Percentiles rank a stretch among this genome's conserved stretches.
Evolutionary conservation across 2,888 invertebrate genomes (phyloP).

Genomic region (Phania funesta): DNA sequence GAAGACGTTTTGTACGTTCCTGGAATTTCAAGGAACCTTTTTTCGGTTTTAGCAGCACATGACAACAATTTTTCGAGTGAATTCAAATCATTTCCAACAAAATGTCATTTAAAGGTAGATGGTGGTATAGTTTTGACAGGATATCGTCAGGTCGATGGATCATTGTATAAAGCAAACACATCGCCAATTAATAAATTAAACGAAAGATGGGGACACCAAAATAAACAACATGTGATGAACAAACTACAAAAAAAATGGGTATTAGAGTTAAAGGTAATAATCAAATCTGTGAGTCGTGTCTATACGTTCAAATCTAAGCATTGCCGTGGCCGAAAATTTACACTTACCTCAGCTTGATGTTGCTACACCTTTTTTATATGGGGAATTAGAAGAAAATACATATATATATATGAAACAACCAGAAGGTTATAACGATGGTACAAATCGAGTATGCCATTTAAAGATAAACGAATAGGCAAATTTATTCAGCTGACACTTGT

Average conservation of each 20-base stretch:
- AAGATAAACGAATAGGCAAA: background rate
- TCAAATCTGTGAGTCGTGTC: too few relatives aligned
- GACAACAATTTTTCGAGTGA: background rate
- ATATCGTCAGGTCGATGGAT: background rate
- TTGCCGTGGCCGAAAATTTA: background rate
- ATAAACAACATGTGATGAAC: too few relatives aligned
- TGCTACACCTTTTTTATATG: background rate
- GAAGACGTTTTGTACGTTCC: conserved; percentile 9
- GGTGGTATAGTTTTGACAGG: too few relatives aligned
- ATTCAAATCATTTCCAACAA: too few relatives aligned
- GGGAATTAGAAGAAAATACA: background rate
- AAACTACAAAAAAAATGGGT: too few relatives aligned
- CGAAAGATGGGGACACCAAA: too few relatives aligned
- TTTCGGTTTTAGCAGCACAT: background rate
- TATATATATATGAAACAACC: background rate
- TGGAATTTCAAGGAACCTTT: too few relatives aligned
- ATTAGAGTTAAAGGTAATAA: too few relatives aligned
- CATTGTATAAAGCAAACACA: background rate
- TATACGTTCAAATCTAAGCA: background rate
- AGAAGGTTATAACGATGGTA: background rate
- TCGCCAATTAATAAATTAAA: too few relatives aligned
- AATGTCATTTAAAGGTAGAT: too few relatives aligned
- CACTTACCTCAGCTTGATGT: background rate
- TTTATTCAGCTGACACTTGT: too few relatives aligned
- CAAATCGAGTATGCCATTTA: background rate